A percentile compares a stretch with the other conserved stretches of the same genome.
These are phyloP conservation scores for Drosophila diplacantha DNA, from an alignment of 2,888 invertebrate genomes.

Conservation along the genomic window DNA sequence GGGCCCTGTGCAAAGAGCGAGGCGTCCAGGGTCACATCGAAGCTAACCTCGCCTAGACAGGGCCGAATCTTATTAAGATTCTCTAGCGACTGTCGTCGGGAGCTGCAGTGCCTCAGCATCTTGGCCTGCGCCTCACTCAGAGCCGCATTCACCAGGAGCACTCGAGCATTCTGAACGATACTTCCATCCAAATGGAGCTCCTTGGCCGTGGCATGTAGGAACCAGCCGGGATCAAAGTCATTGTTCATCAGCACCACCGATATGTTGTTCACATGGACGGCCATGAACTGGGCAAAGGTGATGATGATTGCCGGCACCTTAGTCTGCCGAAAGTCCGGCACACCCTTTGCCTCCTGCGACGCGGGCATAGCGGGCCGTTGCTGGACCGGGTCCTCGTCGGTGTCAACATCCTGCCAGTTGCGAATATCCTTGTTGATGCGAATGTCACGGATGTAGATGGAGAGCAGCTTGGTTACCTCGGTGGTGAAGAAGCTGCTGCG, in stretches of 20 bases:
- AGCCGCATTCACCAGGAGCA: conserved; percentile 85
- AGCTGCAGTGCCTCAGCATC: conserved; percentile 75
- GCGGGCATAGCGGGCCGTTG: conserved; percentile 46
- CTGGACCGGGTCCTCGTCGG: conserved; percentile 70
- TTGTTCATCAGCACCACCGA: conserved; percentile 82
- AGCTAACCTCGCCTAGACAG: conserved; percentile 85
- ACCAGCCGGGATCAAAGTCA: conserved; percentile 82
- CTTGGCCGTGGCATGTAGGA: conserved; percentile 84
- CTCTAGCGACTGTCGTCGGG: conserved; percentile 75
- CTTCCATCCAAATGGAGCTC: conserved; percentile 84
- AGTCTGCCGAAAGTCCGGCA: conserved; percentile 85
- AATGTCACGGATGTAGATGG: conserved; percentile 88
- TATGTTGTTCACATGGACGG: conserved; percentile 87
- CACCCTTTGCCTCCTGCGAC: conserved; percentile 64
- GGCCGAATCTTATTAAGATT: conserved; percentile 80
- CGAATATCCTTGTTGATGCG: conserved; percentile 88
- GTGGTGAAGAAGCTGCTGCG: conserved; percentile 93
- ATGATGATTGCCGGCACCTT: conserved; percentile 88
- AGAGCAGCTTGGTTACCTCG: conserved; percentile 89
- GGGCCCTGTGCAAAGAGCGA: conserved; percentile 89
- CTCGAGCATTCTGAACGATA: conserved; percentile 83
- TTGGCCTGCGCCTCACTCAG: conserved; percentile 82
- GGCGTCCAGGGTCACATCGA: conserved; percentile 86
- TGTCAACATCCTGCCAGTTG: conserved; percentile 62
- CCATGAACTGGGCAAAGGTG: conserved; percentile 93